Conservation (phyloP, 2,888 invertebrate species). For the Hipparchia semele region DNA sequence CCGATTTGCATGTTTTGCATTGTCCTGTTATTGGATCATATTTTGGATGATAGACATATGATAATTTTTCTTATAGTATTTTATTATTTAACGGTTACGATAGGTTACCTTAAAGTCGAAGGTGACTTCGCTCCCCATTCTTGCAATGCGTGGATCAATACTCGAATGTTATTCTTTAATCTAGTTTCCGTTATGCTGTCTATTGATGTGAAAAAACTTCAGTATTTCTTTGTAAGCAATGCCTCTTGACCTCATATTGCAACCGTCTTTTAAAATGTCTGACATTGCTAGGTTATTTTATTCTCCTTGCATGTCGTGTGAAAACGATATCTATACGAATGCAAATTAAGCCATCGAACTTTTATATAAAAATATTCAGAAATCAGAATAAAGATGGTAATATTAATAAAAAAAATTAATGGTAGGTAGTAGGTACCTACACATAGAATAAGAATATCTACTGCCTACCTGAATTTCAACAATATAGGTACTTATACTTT, state of each 20-base stretch:
- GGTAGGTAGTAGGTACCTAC: too few relatives aligned
- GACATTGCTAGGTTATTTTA: conserved; percentile 16
- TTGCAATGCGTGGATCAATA: conserved; percentile 49
- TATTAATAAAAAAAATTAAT: not conserved
- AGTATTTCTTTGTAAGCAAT: conserved; percentile 49
- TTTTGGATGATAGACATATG: conserved; percentile 78
- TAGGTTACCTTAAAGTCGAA: conserved; percentile 44
- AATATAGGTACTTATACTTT: too few relatives aligned
- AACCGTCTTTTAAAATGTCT: conserved; percentile 54
- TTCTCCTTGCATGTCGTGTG: conserved; percentile 21
- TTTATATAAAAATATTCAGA: not conserved
- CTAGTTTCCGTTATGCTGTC: conserved; percentile 68
- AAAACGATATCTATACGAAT: conserved; percentile 21
- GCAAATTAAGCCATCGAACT: conserved; percentile 14
- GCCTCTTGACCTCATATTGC: conserved; percentile 65
- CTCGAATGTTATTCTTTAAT: conserved; percentile 77
- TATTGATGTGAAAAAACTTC: conserved; percentile 67
- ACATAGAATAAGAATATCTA: too few relatives aligned
- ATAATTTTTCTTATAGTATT: conserved; percentile 62
- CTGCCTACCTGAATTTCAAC: too few relatives aligned
- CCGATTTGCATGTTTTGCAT: conserved; percentile 72
- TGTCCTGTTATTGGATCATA: conserved; percentile 72
- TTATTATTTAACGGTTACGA: conserved; percentile 57
- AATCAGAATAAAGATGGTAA: not conserved
- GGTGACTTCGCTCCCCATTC: conserved; percentile 53